These are phyloP conservation scores for Gouania willdenowi DNA, from an alignment of 2,797 vertebrate species.

Conservation along the genomic window DNA sequence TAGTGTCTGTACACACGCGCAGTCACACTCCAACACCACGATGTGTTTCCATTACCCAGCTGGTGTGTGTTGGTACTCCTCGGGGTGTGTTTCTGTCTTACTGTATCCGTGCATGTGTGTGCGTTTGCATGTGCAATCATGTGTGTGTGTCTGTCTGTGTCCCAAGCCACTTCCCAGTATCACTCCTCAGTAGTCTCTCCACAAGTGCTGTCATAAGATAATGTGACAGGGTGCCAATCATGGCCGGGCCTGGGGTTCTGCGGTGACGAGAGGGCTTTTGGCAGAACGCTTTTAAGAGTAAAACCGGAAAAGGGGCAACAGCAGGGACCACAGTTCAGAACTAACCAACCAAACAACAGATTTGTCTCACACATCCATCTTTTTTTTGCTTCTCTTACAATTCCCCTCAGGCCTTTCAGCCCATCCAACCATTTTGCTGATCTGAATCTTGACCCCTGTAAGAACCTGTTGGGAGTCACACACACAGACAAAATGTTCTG, in stretches of 20 bases:
- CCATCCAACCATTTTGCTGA: slow-evolving; percentile 16
- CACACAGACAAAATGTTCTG: slow-evolving; percentile 50
- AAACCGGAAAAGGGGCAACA: slow-evolving; percentile 68
- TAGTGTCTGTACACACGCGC: slow-evolving; percentile 15
- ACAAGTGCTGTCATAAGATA: slow-evolving; percentile 67
- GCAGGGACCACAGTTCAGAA: slow-evolving; percentile 47
- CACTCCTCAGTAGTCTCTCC: slow-evolving; percentile 56
- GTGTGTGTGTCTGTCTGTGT: slow-evolving; percentile 12
- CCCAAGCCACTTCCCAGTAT: slow-evolving; percentile 76
- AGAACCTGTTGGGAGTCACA: slow-evolving; percentile 32
- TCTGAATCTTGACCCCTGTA: slow-evolving; percentile 41
- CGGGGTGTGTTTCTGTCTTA: slow-evolving; percentile 50
- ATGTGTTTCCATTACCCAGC: slow-evolving; percentile 53
- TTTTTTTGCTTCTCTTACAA: slow-evolving; percentile 12
- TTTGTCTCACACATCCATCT: slow-evolving; percentile 36
- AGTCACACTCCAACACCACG: slow-evolving; percentile 19
- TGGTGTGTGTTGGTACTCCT: slow-evolving; percentile 56
- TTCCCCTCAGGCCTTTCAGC: slow-evolving; percentile 32
- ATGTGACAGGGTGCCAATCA: slow-evolving; percentile 81
- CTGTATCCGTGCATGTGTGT: slow-evolving; percentile 18
- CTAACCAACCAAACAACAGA: slow-evolving; percentile 38
- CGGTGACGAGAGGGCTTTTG: slow-evolving; percentile 60
- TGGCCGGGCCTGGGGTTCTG: slow-evolving; percentile 57
- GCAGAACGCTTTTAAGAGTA: slow-evolving; percentile 63
- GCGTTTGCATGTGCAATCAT: slow-evolving; percentile 1